Conservation (phyloP, 2,797 vertebrate genomes). For the Gymnopithys bicolor region DNA sequence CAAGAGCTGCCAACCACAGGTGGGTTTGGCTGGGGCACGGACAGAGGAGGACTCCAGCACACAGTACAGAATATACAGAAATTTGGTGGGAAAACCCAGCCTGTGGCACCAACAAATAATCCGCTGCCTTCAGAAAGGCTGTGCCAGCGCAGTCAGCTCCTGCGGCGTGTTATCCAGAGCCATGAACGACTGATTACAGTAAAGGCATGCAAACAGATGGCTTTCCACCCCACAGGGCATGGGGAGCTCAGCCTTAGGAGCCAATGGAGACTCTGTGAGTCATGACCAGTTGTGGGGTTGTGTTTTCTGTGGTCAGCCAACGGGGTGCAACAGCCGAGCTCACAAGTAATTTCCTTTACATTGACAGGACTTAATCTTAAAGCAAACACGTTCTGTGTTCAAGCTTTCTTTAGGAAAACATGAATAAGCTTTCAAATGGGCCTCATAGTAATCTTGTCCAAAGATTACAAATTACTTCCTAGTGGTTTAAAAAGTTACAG, state of each 20-base stretch:
- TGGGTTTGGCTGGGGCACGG: background rate
- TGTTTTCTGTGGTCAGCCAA: slow-evolving; percentile 33
- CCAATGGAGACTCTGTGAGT: background rate
- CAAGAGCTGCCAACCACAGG: background rate
- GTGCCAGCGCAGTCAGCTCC: accelerated
- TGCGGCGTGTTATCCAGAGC: background rate
- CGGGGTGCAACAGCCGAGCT: slow-evolving; percentile 12
- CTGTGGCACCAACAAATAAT: background rate
- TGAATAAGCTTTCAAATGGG: slow-evolving; percentile 42
- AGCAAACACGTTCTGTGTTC: slow-evolving; percentile 52
- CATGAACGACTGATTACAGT: background rate
- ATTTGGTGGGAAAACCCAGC: background rate
- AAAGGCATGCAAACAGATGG: slow-evolving; percentile 26
- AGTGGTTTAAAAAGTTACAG: slow-evolving; percentile 46
- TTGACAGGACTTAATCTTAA: slow-evolving; percentile 60
- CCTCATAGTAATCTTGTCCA: slow-evolving; percentile 49
- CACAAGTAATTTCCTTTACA: slow-evolving; percentile 51
- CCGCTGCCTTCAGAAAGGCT: background rate
- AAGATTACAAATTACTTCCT: slow-evolving; percentile 70
- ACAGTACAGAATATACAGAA: background rate
- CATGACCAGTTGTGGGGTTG: background rate
- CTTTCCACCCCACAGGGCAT: background rate
- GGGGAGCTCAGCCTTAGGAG: background rate
- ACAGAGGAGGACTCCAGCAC: background rate
- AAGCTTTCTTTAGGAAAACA: slow-evolving; percentile 56